A percentile compares a stretch with the other conserved stretches of the same genome.
phyloP scores from a whole-genome alignment of 2,797 vertebrate genomes.

The Chelidonichthys spinosus region DNA sequence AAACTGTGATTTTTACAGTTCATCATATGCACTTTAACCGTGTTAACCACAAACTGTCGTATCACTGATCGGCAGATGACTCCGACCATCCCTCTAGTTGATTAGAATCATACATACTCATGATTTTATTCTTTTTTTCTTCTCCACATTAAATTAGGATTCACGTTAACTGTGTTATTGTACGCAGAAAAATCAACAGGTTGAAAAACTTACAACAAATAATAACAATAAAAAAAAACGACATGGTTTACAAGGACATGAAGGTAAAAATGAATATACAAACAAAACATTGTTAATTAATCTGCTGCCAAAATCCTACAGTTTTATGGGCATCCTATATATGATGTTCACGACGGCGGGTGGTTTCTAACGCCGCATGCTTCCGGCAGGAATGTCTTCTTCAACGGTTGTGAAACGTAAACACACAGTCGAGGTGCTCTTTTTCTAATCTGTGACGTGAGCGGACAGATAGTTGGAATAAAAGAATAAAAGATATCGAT shows the following conservation, averaged over 20 bases:
- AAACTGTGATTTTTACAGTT: background rate
- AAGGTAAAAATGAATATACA: conserved; percentile 42
- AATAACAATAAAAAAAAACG: background rate
- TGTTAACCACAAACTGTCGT: background rate
- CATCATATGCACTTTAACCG: background rate
- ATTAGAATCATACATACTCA: conserved; percentile 28
- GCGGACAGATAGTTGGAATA: background rate
- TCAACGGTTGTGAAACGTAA: background rate
- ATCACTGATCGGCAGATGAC: background rate
- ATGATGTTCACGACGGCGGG: background rate
- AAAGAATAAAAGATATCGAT: background rate
- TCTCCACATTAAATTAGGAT: conserved; percentile 48
- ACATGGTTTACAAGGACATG: conserved; percentile 36
- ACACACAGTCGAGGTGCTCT: conserved; percentile 39
- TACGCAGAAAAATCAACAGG: conserved; percentile 36
- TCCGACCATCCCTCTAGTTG: background rate
- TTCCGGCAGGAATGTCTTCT: conserved; percentile 43
- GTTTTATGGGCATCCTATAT: background rate
- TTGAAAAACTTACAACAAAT: conserved; percentile 10
- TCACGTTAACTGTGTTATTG: conserved; percentile 32
- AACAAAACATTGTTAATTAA: conserved; percentile 29
- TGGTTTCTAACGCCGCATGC: conserved; percentile 2
- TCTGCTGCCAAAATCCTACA: conserved; percentile 12
- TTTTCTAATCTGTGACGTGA: background rate
- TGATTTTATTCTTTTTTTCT: conserved; percentile 35